These are phyloP conservation scores for Nothocercus julius DNA, from an alignment of 2,113 vertebrate species.

Conservation along the genomic window DNA sequence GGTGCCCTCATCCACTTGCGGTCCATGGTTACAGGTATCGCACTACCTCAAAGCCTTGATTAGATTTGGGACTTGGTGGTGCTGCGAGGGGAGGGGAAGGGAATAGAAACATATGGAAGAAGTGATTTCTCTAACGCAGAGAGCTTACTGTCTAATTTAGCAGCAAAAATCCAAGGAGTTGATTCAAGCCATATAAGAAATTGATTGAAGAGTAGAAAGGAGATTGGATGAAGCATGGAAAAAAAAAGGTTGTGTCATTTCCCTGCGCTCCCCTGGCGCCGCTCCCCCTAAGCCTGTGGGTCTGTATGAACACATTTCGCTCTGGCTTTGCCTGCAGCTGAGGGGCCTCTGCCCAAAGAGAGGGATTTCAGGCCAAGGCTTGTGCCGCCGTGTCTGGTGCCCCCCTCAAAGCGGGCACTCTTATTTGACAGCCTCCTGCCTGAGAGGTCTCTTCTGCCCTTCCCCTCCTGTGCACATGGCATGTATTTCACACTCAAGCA, in stretches of 20 bases:
- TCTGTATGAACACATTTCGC: not conserved
- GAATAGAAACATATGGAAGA: not conserved
- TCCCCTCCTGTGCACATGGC: not conserved
- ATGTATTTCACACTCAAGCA: not conserved
- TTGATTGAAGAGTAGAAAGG: not conserved
- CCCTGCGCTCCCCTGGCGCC: not conserved
- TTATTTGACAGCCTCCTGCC: not conserved
- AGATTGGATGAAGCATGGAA: not conserved
- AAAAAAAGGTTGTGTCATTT: not conserved
- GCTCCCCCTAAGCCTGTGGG: not conserved
- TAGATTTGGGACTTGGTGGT: constrained; percentile 35
- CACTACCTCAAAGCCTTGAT: not conserved
- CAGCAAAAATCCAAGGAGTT: constrained; percentile 26
- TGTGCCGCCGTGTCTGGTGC: not conserved
- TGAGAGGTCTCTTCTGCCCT: not conserved
- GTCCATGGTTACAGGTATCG: not conserved
- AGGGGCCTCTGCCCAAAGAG: not conserved
- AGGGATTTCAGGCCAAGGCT: not conserved
- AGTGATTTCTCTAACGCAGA: constrained; percentile 39
- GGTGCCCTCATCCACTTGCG: not conserved
- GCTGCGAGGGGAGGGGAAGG: not conserved
- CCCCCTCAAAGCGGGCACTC: not conserved
- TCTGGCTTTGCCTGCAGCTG: not conserved
- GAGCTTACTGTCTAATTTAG: constrained; percentile 46
- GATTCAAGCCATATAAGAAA: not conserved